phyloP scores from a whole-genome alignment of 1,140 invertebrate species.

The Phthorimaea operculella region DNA sequence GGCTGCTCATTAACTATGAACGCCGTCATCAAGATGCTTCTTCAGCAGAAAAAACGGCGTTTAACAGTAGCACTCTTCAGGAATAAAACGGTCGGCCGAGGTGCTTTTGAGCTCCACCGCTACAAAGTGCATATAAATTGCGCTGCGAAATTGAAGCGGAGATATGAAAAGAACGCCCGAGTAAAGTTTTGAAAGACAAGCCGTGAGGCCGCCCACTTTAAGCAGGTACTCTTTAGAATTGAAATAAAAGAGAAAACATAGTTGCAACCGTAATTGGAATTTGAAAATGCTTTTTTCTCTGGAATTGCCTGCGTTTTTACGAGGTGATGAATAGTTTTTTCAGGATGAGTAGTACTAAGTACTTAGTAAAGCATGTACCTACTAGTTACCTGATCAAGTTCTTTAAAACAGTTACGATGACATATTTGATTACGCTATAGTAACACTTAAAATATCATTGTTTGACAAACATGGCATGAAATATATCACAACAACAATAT shows the following conservation, averaged over 20 bases:
- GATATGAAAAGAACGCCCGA: slow-evolving; percentile 44
- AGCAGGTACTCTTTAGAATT: slow-evolving; percentile 28
- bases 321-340: neutral
- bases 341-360: too few species aligned
- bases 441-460: too few species aligned
- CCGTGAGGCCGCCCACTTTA: slow-evolving; percentile 36
- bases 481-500: too few species aligned
- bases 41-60: slow-evolving; percentile 56
- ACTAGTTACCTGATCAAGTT: too few species aligned
- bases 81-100: slow-evolving; percentile 46
- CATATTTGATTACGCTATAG: too few species aligned
- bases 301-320: neutral
- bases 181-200: slow-evolving; percentile 49
- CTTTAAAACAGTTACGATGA: too few species aligned
- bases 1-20: slow-evolving; percentile 65
- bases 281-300: slow-evolving; percentile 3
- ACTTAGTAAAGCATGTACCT: too few species aligned
- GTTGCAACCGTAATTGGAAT: neutral
- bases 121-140: slow-evolving; percentile 67
- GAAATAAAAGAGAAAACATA: slow-evolving; percentile 22
- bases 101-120: slow-evolving; percentile 48
- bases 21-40: slow-evolving; percentile 60
- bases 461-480: too few species aligned
- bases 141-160: slow-evolving; percentile 54
- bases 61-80: slow-evolving; percentile 53